Conservation (phyloP, 2,888 invertebrate species). For the Drosophila testacea region DNA sequence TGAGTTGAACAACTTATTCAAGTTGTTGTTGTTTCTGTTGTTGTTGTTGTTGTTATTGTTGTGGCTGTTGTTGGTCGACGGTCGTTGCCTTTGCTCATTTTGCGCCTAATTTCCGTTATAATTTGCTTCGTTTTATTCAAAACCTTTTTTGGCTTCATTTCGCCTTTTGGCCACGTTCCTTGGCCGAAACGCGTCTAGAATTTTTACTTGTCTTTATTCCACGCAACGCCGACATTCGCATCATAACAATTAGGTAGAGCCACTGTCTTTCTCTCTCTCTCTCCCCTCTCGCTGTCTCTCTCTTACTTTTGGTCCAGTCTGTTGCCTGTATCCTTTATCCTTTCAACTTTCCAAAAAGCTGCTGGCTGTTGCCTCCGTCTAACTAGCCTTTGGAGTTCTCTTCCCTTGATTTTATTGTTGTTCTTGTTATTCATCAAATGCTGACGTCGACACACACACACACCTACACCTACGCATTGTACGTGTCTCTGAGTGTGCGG, state of each 20-base stretch:
- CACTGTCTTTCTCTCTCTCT: conserved; percentile 7
- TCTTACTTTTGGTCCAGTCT: background rate
- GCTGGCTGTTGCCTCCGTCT: conserved; percentile 34
- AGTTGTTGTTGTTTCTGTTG: conserved; percentile 19
- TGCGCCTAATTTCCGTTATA: conserved; percentile 79
- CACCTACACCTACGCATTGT: conserved; percentile 12
- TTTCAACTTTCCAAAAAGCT: conserved; percentile 56
- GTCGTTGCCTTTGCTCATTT: conserved; percentile 58
- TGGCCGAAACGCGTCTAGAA: conserved; percentile 41
- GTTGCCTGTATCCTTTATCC: conserved; percentile 42
- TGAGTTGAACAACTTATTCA: conserved; percentile 32
- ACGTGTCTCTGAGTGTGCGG: background rate
- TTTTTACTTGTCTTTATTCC: conserved; percentile 35
- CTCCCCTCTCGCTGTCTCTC: background rate
- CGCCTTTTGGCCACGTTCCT: conserved; percentile 48
- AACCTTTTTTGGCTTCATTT: conserved; percentile 59
- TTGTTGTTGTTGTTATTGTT: conserved; percentile 28
- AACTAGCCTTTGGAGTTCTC: conserved; percentile 31
- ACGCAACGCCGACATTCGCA: conserved; percentile 53
- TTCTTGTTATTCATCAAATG: conserved; percentile 50
- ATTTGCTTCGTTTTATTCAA: conserved; percentile 75
- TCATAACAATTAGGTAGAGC: conserved; percentile 72
- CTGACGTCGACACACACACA: conserved; percentile 62
- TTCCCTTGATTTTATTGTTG: conserved; percentile 30
- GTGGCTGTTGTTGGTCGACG: conserved; percentile 13